These are phyloP conservation scores for Drosophila erecta DNA, from an alignment of 1,140 invertebrate species.

Conservation along the genomic window DNA sequence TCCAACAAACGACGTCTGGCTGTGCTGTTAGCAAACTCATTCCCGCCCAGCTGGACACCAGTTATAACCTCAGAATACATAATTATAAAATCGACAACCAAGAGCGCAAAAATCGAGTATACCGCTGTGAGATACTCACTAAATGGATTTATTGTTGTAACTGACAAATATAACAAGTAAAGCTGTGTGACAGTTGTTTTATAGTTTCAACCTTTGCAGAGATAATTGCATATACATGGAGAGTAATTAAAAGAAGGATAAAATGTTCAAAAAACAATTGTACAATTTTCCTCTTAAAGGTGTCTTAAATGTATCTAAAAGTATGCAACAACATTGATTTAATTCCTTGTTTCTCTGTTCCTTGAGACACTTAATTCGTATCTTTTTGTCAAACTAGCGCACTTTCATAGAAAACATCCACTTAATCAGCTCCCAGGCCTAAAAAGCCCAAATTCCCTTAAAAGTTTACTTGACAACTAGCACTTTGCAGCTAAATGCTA, in stretches of 20 bases:
- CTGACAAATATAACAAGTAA: not conserved
- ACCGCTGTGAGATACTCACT: slow-evolving; percentile 1
- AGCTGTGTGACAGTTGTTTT: not conserved
- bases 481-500: slow-evolving; percentile 4
- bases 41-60: slow-evolving; percentile 36
- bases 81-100: slow-evolving; percentile 58
- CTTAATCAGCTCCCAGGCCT: not conserved
- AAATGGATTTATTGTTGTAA: slow-evolving; percentile 5
- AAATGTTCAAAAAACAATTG: too few relatives aligned
- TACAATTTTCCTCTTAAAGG: too few relatives aligned
- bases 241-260: too few relatives aligned
- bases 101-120: slow-evolving; percentile 1
- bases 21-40: slow-evolving; percentile 12
- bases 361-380: too few relatives aligned
- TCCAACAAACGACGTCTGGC: slow-evolving; percentile 1
- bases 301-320: too few relatives aligned
- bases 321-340: too few relatives aligned
- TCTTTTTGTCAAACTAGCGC: too few relatives aligned
- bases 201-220: not conserved
- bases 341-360: too few relatives aligned
- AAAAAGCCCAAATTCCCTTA: too few relatives aligned
- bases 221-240: not conserved
- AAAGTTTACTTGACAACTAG: too few relatives aligned
- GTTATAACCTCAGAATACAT: slow-evolving; percentile 39
- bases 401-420: too few relatives aligned